Evolutionary conservation across 2,113 vertebrate genomes (phyloP), one percentile per base, ranked within the genome.

Genomic region (Eubucco bourcierii): DNA sequence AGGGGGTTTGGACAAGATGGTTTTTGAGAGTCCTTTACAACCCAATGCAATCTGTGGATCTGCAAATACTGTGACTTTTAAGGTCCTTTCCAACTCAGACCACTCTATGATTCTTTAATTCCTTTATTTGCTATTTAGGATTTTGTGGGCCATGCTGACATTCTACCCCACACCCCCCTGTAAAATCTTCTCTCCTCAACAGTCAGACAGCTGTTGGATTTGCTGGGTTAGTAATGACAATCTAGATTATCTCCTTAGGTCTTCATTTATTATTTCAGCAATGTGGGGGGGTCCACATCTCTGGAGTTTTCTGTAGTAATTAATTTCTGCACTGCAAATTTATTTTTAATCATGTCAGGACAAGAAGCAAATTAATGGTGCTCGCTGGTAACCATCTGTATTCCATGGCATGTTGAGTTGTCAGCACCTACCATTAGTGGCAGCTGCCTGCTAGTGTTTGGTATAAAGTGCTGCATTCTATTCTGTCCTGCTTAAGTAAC

Each of bases 271-370:
- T 70, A 9, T 46, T 85, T 78, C 75, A 79, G 5, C 20, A 52
- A 8, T 50, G 14, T 4, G 28, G 65, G 41, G 34, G 55, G 6
- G 8, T 39, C 37, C 24, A 29, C 56, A 61, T 41, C 44, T 64
- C 66, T 33, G n/a, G 71, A 46, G 53, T 50, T 91, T 93, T 44
- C 6, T 15, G 4, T 52, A 47, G 8, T 46, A 65, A 78, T 90
- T 86, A 65, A 93, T 88, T 90, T 34, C 63, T 79, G 33, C 44
- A 9, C 29, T 81, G 63, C 58, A 81, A 29, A 70, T 80, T 76
- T 61, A 21, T 72, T 63, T 74, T 91, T 63, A 76, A 68, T 86
- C 59, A 6, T 3, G 19, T 33, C 59, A 84, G 86, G 63, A 79
- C 53, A 50, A 53, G 67, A 56, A 84, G 44, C n/a, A 92, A 74